Conservation (phyloP, 64 coral and sea anemone species). For the Montipora capricornis region DNA sequence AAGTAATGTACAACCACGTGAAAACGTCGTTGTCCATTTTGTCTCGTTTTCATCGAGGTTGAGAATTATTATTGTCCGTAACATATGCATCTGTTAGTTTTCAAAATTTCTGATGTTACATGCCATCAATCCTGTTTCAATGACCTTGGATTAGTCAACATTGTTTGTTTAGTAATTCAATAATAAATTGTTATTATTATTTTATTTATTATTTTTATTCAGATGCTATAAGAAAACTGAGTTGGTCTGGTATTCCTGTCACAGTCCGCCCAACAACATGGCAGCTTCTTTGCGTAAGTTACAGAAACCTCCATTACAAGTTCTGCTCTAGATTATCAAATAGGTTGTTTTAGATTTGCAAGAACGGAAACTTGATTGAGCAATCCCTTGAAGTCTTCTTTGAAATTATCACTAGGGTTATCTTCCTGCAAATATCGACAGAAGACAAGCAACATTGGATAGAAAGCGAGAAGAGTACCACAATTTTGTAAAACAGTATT, state of each 20-base stretch:
- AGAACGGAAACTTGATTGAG: too few relatives aligned
- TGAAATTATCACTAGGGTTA: conserved; percentile 69
- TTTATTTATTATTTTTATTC: background rate
- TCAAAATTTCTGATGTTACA: too few relatives aligned
- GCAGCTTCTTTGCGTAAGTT: conserved; percentile 94
- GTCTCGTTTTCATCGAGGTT: too few relatives aligned
- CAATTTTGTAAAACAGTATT: conserved; percentile 94
- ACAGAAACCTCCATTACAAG: background rate
- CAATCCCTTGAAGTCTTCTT: background rate
- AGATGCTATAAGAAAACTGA: conserved; percentile 91
- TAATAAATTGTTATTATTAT: background rate
- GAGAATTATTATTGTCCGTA: too few relatives aligned
- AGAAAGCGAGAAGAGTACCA: conserved; percentile 98
- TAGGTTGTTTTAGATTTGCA: too few relatives aligned
- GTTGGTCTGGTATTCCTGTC: conserved; percentile 97
- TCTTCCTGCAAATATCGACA: conserved; percentile 96
- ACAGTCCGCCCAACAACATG: conserved; percentile 96
- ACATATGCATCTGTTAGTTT: too few relatives aligned
- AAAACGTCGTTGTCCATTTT: too few relatives aligned
- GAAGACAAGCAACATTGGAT: conserved; percentile 92
- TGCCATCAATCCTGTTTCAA: too few relatives aligned
- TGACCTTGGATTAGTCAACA: background rate
- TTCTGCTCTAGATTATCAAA: too few relatives aligned
- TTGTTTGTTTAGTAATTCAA: background rate
- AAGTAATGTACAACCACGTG: too few relatives aligned